These are phyloP conservation scores for Cecropterus lyciades DNA, from an alignment of 1,140 invertebrate genomes.

Conservation along the genomic window DNA sequence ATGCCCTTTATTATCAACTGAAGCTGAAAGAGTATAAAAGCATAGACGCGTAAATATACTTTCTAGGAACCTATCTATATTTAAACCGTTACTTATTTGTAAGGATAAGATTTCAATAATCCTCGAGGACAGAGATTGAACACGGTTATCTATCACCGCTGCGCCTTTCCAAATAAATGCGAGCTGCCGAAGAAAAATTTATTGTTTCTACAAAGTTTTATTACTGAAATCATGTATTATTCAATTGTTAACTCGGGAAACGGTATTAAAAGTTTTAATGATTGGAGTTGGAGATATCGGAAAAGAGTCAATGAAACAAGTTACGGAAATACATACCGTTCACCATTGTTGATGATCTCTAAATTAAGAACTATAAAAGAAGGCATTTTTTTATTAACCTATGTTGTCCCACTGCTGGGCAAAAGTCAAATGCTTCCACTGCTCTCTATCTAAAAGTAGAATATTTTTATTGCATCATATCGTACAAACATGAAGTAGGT, in stretches of 20 bases:
- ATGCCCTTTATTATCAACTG: not conserved
- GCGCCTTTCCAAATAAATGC: conserved; percentile 33
- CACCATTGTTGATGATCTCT: no score
- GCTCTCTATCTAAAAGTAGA: no score
- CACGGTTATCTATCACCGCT: conserved; percentile 50
- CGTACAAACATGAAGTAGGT: no score
- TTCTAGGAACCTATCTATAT: not conserved
- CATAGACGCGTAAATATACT: not conserved
- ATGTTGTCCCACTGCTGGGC: no score
- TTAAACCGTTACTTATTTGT: conserved; percentile 16
- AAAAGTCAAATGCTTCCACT: no score
- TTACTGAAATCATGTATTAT: conserved; percentile 21
- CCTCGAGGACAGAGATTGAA: conserved; percentile 53
- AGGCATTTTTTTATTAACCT: no score
- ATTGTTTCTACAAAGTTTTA: conserved; percentile 20
- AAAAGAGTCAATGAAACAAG: no score
- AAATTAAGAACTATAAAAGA: no score
- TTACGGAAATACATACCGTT: no score
- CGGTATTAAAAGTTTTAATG: not conserved
- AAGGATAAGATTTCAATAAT: conserved; percentile 50
- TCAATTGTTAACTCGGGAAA: conserved; percentile 8
- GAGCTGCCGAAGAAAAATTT: conserved; percentile 27
- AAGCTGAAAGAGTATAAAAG: not conserved
- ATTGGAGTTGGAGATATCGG: no score
- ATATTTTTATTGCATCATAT: no score